Conservation (phyloP, 2,113 vertebrate genomes). For the Bufo gargarizans region DNA sequence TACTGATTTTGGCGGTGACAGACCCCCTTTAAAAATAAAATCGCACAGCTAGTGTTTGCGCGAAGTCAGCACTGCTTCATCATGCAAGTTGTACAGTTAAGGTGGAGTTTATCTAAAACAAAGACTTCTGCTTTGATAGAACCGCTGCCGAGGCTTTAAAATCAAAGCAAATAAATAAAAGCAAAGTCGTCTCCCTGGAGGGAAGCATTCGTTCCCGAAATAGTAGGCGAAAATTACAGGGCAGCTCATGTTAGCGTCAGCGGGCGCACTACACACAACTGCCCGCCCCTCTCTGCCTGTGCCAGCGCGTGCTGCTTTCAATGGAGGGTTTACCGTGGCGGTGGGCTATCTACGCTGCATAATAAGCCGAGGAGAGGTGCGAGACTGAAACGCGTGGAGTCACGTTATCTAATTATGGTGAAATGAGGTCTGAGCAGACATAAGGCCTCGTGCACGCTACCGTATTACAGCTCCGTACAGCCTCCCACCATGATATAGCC, state of each 20-base stretch:
- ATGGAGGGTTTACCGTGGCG: not conserved
- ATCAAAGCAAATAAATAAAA: constrained; percentile 43
- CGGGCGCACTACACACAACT: not conserved
- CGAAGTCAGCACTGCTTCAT: too few relatives aligned
- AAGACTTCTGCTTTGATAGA: too few relatives aligned
- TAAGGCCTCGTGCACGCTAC: not conserved
- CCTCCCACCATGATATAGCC: not conserved
- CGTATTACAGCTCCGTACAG: not conserved
- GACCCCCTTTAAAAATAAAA: too few relatives aligned
- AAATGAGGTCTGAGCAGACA: not conserved
- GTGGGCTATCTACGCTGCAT: not conserved
- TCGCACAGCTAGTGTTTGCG: too few relatives aligned
- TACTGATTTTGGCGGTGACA: too few relatives aligned
- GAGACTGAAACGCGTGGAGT: not conserved
- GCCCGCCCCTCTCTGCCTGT: not conserved
- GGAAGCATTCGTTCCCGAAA: constrained; percentile 42
- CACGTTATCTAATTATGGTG: not conserved
- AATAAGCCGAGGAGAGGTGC: not conserved
- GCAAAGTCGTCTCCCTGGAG: constrained; percentile 31
- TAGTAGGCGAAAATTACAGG: constrained; percentile 57
- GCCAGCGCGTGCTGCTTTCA: constrained; percentile 1
- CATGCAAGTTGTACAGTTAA: too few relatives aligned
- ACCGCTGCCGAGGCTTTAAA: not conserved
- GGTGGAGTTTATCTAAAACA: too few relatives aligned
- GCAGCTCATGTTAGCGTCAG: constrained; percentile 38